These are phyloP conservation scores for Dolichallabes microphthalmus DNA, from an alignment of 2,113 vertebrate genomes.

Conservation along the genomic window DNA sequence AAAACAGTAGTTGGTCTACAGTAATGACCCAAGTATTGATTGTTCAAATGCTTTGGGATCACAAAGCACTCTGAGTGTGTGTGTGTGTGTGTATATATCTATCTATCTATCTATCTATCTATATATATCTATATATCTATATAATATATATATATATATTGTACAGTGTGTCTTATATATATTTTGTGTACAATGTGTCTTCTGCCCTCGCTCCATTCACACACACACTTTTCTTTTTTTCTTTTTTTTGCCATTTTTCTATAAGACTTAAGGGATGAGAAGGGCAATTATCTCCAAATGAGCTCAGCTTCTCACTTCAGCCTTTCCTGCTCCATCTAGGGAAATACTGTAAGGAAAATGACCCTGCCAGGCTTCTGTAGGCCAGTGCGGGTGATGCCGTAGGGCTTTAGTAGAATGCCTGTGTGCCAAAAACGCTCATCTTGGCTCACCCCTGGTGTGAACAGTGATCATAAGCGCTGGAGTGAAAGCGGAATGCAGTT, in stretches of 20 bases:
- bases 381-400: slow-evolving; percentile 51
- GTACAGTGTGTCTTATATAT: no score
- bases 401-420: slow-evolving; percentile 54
- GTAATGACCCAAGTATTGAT: slow-evolving; percentile 50
- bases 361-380: slow-evolving; percentile 65
- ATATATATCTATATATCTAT: slow-evolving; percentile 27
- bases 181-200: slow-evolving; percentile 44
- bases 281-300: slow-evolving; percentile 73
- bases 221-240: neutral
- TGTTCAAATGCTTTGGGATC: slow-evolving; percentile 48
- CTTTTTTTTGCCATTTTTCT: slow-evolving; percentile 53
- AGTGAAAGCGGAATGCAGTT: neutral
- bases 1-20: slow-evolving; percentile 28
- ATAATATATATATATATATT: no score
- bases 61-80: slow-evolving; percentile 38
- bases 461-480: slow-evolving; percentile 12
- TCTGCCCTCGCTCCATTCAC: neutral
- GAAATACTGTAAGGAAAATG: slow-evolving; percentile 66
- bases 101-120: no score
- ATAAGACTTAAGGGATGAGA: slow-evolving; percentile 66
- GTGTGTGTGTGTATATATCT: no score
- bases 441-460: neutral
- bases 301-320: slow-evolving; percentile 67
- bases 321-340: slow-evolving; percentile 49
- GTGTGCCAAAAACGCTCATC: slow-evolving; percentile 28